Evolutionary conservation across 1,140 invertebrate species (phyloP), one percentile per base, ranked within the genome.

Genomic region (Drosophila ironensis): DNA sequence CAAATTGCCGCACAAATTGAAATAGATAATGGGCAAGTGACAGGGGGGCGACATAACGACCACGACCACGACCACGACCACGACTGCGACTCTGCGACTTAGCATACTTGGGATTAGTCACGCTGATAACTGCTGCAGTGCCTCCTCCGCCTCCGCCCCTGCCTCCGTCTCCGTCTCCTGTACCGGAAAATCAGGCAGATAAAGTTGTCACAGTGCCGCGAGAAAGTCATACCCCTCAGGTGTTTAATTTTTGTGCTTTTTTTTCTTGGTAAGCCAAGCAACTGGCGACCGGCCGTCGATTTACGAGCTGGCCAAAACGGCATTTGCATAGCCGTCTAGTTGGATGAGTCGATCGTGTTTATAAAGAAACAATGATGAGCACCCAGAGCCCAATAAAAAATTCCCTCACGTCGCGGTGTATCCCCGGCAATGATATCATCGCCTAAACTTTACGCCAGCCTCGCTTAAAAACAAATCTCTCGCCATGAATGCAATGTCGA

Each of bases 381-480:
- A 47, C 33, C n/a, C n/a, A n/a, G n/a, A n/a, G n/a, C n/a, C n/a
- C 78, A 84, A 82, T 77, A 82, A 73, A 81, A 72, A 82, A 82
- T 82, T 77, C 72, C 78, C 72, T 56, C 77, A 82, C 77, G 72
- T 82, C 53, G 47, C 19, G 14, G 11, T 33, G 9, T 38, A 28
- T 33, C 41, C 35, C 30, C 19, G 50, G 24, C 11, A 53, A 54
- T 82, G 77, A 82, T 82, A 82, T 82, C 77, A 82, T 82, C 77
- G 72, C 48, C 61, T 64, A 73, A n/a, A 80, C 68, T 78, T 78
- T 53, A 70, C 42, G 53, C 37, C 59, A 57, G 24, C 47, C 54
- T 54, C 48, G 60, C 11, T 17, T 17, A 45, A 42, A n/a, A n/a
- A n/a, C n/a, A n/a, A n/a, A n/a, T n/a, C n/a, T 38, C 41, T 20